phyloP scores from a whole-genome alignment of 2,113 vertebrate genomes.

The Poicephalus meyeri region DNA sequence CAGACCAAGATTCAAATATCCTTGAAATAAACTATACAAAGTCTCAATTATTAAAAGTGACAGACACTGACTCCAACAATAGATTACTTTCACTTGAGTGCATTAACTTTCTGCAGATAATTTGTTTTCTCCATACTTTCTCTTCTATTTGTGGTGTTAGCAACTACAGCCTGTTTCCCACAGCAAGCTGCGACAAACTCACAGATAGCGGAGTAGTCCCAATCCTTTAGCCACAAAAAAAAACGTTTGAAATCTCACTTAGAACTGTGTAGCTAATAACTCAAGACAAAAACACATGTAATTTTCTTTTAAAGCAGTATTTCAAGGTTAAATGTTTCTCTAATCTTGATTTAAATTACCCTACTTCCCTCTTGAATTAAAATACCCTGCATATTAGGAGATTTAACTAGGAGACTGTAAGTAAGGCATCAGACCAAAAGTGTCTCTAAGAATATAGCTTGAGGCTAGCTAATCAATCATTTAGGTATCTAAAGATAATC shows the following conservation, averaged over 20 bases:
- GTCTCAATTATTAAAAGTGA: background rate
- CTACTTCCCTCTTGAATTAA: background rate
- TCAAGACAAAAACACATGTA: background rate
- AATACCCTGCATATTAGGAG: background rate
- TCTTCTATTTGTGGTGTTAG: background rate
- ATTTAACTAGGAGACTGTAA: background rate
- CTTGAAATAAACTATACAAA: background rate
- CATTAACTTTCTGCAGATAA: background rate
- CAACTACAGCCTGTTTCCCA: background rate
- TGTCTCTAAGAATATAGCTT: background rate
- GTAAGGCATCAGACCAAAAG: background rate
- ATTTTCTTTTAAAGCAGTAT: background rate
- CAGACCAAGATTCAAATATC: background rate
- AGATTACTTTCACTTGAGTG: background rate
- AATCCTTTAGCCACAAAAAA: background rate
- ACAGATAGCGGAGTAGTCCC: background rate
- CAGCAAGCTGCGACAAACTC: background rate
- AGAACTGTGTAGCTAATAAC: background rate
- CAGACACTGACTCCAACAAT: background rate
- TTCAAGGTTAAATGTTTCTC: conserved; percentile 5
- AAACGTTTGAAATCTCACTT: background rate
- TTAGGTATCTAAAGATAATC: background rate
- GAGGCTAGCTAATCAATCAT: background rate
- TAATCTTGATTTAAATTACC: background rate
- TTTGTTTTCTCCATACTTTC: background rate